A percentile compares a stretch with the other conserved stretches of the same genome.
Conservation (phyloP, 2,113 vertebrate genomes). For the Podilymbus podiceps region DNA sequence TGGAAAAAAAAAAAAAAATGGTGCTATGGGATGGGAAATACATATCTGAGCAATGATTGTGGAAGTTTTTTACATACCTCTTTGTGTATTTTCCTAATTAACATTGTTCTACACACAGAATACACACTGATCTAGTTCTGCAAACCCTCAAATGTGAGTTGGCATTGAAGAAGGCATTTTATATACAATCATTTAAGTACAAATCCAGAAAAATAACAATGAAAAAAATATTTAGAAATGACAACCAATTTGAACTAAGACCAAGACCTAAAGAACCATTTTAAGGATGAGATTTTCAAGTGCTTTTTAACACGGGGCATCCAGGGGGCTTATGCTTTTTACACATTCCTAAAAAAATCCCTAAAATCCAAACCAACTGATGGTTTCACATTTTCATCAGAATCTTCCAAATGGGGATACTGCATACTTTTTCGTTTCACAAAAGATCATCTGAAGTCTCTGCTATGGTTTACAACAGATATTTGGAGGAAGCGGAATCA, state of each 20-base stretch:
- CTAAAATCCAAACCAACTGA: background rate
- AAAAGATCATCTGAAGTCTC: background rate
- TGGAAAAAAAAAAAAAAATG: background rate
- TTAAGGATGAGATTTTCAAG: background rate
- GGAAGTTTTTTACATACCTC: background rate
- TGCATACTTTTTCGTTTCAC: background rate
- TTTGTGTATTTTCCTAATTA: background rate
- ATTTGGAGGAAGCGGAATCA: background rate
- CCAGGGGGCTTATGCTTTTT: accelerated
- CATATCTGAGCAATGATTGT: background rate
- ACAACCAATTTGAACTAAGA: background rate
- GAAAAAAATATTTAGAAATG: background rate
- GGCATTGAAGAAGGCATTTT: background rate
- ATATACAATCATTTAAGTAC: background rate
- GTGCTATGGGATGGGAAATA: slow-evolving; percentile 27
- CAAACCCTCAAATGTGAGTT: background rate
- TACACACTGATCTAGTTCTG: background rate
- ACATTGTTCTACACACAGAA: background rate
- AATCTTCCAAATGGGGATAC: background rate
- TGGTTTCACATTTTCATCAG: background rate
- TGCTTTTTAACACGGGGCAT: background rate
- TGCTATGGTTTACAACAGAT: background rate
- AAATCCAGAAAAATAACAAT: background rate
- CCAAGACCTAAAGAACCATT: accelerated
- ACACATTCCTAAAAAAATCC: accelerated